Evolutionary conservation across 2,888 invertebrate genomes (phyloP).

Genomic region (Eumacrocentrus americanus): DNA sequence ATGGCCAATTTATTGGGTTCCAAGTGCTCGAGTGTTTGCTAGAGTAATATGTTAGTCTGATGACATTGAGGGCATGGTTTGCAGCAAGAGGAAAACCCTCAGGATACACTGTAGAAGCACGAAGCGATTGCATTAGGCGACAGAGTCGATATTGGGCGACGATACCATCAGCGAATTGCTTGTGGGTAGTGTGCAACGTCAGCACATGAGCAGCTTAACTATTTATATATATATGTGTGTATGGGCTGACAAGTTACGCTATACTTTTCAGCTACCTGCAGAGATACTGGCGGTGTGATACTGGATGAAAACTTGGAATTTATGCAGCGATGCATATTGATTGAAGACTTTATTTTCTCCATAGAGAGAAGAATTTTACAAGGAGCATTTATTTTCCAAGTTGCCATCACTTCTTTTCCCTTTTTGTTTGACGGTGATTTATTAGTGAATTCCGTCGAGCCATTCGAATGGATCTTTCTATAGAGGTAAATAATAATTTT

Average conservation of each 20-base stretch:
- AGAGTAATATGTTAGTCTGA: slow-evolving; percentile 19
- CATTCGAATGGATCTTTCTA: neutral
- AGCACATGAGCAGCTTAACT: slow-evolving; percentile 9
- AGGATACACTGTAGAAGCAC: slow-evolving; percentile 7
- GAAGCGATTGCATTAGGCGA: slow-evolving; percentile 25
- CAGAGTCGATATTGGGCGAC: slow-evolving; percentile 25
- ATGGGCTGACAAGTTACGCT: neutral
- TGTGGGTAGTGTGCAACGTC: slow-evolving; percentile 14
- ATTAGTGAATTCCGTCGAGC: neutral
- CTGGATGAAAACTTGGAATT: neutral
- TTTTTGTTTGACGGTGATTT: neutral
- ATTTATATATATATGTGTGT: neutral
- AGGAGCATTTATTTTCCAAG: neutral
- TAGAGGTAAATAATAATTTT: neutral
- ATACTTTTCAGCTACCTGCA: too few relatives aligned
- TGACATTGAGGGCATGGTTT: slow-evolving; percentile 20
- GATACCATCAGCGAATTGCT: slow-evolving; percentile 31
- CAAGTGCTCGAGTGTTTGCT: slow-evolving; percentile 7
- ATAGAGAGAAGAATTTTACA: neutral
- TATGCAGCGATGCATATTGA: neutral
- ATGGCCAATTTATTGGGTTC: neutral
- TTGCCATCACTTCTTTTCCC: neutral
- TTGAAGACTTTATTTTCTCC: neutral
- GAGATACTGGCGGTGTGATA: too few relatives aligned
- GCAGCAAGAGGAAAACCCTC: slow-evolving; percentile 15